Percentiles rank a stretch among this genome's conserved stretches.
Conservation (phyloP, 2,113 vertebrate genomes). For the human region DNA sequence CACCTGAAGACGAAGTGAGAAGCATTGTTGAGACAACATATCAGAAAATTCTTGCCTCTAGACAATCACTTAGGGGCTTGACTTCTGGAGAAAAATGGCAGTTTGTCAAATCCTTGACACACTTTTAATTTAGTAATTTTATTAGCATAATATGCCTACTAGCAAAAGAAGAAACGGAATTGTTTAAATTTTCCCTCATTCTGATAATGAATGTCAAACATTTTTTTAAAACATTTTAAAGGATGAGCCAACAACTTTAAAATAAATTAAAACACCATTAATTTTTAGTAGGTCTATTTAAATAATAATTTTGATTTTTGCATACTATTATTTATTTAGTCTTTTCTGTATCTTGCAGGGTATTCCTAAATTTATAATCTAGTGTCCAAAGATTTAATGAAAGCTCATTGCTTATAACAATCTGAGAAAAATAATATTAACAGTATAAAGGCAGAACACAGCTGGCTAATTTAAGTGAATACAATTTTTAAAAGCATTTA, state of each 20-base stretch:
- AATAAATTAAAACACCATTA: slow-evolving; percentile 9
- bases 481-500: slow-evolving; percentile 29
- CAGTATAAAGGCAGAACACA: neutral
- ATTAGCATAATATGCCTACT: slow-evolving; percentile 41
- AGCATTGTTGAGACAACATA: neutral
- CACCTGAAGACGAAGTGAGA: neutral
- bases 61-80: neutral
- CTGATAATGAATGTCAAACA: neutral
- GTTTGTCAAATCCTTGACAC: neutral
- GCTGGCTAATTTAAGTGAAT: neutral
- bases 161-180: slow-evolving; percentile 19
- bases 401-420: neutral
- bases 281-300: neutral
- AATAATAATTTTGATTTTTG: slow-evolving; percentile 27
- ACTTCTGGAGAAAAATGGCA: neutral
- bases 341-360: neutral
- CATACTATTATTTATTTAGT: neutral
- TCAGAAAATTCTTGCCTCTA: neutral
- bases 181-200: slow-evolving; percentile 30
- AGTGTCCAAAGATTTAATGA: neutral
- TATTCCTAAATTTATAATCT: slow-evolving; percentile 34
- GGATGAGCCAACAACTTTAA: neutral
- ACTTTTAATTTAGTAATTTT: neutral
- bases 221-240: slow-evolving; percentile 2
- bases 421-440: slow-evolving; percentile 1